phyloP scores from a whole-genome alignment of 2,113 vertebrate genomes.

The Paraplagusia blochii region DNA sequence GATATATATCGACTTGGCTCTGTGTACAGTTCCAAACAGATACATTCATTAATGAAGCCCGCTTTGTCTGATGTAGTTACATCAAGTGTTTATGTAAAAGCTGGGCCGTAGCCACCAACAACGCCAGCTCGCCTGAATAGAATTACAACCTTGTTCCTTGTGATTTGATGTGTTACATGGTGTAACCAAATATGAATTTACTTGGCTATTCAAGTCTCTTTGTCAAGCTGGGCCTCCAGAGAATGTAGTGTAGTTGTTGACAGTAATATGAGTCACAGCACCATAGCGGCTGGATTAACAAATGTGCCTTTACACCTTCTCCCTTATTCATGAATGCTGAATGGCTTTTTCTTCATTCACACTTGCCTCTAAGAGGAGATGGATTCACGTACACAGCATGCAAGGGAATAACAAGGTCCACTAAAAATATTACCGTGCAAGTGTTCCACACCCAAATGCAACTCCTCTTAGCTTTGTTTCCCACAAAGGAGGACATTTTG shows the following conservation, averaged over 20 bases:
- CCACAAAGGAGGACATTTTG: too few species aligned
- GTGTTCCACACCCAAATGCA: too few species aligned
- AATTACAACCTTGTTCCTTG: neutral
- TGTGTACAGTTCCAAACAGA: too few species aligned
- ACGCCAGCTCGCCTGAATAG: neutral
- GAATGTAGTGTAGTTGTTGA: slow-evolving; percentile 17
- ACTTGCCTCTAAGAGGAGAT: neutral
- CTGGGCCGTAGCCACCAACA: neutral
- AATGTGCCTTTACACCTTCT: slow-evolving; percentile 38
- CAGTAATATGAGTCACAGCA: slow-evolving; percentile 30
- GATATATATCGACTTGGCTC: too few species aligned
- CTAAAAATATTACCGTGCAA: neutral
- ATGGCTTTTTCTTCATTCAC: slow-evolving; percentile 17
- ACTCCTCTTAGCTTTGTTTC: too few species aligned
- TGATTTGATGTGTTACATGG: neutral
- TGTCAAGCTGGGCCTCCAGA: slow-evolving; percentile 14
- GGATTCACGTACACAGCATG: neutral
- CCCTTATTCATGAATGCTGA: slow-evolving; percentile 51
- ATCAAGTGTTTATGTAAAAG: too few species aligned
- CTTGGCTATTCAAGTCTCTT: slow-evolving; percentile 8
- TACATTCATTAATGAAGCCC: too few species aligned
- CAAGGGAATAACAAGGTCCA: neutral
- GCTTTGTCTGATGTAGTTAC: too few species aligned
- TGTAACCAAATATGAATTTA: neutral
- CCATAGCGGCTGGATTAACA: slow-evolving; percentile 39